Conservation (phyloP, 2,888 invertebrate genomes). For the Rapana venosa region DNA sequence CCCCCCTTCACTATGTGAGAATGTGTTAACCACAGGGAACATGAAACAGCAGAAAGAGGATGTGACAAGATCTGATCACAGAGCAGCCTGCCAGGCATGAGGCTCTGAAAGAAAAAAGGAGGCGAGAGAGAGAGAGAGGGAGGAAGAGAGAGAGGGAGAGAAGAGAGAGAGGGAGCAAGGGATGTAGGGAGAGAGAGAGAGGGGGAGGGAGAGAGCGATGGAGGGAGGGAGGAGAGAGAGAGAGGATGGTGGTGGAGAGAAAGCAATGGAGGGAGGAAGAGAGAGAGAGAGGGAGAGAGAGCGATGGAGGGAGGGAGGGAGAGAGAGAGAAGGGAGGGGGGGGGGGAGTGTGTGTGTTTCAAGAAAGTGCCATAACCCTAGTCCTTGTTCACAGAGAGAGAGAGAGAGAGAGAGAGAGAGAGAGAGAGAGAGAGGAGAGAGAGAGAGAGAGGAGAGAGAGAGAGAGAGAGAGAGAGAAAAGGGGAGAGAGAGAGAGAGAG, state of each 20-base stretch:
- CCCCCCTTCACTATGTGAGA: too few species aligned
- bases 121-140: too few species aligned
- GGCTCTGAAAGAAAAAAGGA: neutral
- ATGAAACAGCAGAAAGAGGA: too few species aligned
- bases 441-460: neutral
- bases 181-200: neutral
- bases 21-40: too few species aligned
- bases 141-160: neutral
- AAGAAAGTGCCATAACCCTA: too few species aligned
- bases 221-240: neutral
- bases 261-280: neutral
- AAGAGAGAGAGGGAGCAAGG: neutral
- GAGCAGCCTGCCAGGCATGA: neutral
- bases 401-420: neutral
- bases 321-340: too few species aligned
- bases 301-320: neutral
- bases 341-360: too few species aligned
- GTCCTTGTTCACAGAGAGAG: too few species aligned
- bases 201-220: neutral
- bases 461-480: slow-evolving; percentile 11
- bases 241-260: too few species aligned
- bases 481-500: too few species aligned
- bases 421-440: neutral
- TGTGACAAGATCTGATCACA: neutral
- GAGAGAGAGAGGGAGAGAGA: slow-evolving; percentile 10